These are phyloP conservation scores for Hozukius guyotensis DNA, from an alignment of 2,797 vertebrate genomes.

Conservation along the genomic window DNA sequence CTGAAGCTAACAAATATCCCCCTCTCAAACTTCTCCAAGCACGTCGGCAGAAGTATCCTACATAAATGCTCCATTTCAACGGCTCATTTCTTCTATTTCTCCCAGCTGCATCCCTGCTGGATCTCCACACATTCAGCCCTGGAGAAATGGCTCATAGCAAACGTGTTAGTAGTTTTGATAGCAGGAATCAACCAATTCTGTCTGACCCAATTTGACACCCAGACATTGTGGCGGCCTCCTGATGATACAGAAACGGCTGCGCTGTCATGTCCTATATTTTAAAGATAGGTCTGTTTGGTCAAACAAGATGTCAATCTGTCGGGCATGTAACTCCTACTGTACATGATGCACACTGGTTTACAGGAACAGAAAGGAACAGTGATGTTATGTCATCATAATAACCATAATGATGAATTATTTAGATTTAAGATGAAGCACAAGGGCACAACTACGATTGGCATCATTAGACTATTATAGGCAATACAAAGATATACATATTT, in stretches of 20 bases:
- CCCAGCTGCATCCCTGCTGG: constrained; percentile 10
- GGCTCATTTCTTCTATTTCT: constrained; percentile 49
- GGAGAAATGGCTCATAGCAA: constrained; percentile 27
- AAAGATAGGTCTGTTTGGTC: background rate
- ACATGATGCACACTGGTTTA: background rate
- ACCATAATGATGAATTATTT: no score
- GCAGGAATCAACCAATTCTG: constrained; percentile 12
- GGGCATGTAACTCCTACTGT: background rate
- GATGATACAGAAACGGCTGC: constrained; percentile 5
- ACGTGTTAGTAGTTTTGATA: constrained; percentile 19
- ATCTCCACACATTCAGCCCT: constrained; percentile 2
- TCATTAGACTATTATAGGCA: no score
- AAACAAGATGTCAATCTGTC: constrained; percentile 4
- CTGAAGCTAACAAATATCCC: constrained; percentile 31
- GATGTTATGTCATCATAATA: background rate
- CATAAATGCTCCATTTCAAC: constrained; percentile 30
- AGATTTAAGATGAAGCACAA: no score
- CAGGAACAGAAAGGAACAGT: background rate
- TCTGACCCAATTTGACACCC: constrained; percentile 27
- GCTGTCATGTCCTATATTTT: background rate
- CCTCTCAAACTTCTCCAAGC: constrained; percentile 13
- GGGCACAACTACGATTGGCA: no score
- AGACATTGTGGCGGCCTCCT: constrained; percentile 4
- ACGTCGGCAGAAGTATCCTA: background rate
- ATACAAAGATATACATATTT: no score